These are phyloP conservation scores for Drosophila kikkawai DNA, from an alignment of 1,140 invertebrate species.

Conservation along the genomic window DNA sequence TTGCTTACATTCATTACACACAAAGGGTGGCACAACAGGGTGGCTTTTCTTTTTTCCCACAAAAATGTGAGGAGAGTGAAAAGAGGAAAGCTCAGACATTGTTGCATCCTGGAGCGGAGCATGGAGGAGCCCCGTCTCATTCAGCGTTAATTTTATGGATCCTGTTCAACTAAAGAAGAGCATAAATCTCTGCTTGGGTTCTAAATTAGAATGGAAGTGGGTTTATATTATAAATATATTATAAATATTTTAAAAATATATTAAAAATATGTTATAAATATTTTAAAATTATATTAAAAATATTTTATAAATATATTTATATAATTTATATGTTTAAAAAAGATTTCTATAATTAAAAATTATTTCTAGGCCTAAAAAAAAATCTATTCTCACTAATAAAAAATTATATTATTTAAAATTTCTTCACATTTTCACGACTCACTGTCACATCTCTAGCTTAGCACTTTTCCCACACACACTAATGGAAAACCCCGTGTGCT, in stretches of 20 bases:
- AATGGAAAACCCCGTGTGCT: slow-evolving; percentile 9
- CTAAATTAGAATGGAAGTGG: not conserved
- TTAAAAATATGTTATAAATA: no score
- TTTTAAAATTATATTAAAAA: no score
- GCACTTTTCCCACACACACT: slow-evolving; percentile 1
- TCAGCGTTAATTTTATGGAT: slow-evolving; percentile 76
- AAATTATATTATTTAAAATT: not conserved
- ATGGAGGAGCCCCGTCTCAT: slow-evolving; percentile 28
- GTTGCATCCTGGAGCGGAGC: slow-evolving; percentile 46
- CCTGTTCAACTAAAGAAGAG: slow-evolving; percentile 63
- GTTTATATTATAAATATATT: no score
- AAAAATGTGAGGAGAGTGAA: not conserved
- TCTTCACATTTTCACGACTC: not conserved
- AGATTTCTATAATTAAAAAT: not conserved
- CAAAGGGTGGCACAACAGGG: not conserved
- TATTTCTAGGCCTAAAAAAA: not conserved
- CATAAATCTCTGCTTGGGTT: slow-evolving; percentile 44
- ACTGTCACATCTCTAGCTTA: not conserved
- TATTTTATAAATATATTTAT: no score
- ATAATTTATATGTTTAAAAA: not conserved
- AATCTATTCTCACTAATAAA: no score
- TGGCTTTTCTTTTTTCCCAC: slow-evolving; percentile 11
- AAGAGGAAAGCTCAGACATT: slow-evolving; percentile 38
- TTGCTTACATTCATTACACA: slow-evolving; percentile 35
- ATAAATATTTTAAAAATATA: no score